Percentiles rank a stretch among this genome's conserved stretches.
phyloP scores from a whole-genome alignment of 2,113 vertebrate genomes.

The Pedionomus torquatus region DNA sequence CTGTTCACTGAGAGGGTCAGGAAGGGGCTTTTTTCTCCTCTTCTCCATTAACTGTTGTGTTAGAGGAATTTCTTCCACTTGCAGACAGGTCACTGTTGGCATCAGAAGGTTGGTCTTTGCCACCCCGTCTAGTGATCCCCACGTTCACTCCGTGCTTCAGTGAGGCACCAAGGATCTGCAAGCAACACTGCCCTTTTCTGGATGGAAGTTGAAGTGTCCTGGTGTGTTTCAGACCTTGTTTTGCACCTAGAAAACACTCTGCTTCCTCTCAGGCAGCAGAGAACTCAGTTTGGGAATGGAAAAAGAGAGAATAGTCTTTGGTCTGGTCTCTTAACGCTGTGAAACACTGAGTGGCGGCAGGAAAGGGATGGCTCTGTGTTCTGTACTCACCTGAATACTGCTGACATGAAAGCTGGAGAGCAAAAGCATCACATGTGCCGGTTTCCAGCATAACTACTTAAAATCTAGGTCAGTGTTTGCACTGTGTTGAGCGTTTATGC shows the following conservation, averaged over 20 bases:
- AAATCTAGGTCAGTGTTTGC: conserved; percentile 32
- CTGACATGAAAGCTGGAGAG: background rate
- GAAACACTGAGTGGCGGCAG: background rate
- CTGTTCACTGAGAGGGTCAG: background rate
- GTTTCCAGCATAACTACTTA: background rate
- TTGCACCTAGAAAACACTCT: background rate
- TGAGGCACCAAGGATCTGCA: background rate
- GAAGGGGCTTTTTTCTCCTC: background rate
- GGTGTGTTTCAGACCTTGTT: background rate
- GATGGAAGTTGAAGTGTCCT: background rate
- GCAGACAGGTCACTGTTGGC: background rate
- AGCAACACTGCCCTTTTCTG: background rate
- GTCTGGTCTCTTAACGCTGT: background rate
- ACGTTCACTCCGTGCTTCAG: fast-evolving
- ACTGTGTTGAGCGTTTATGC: background rate
- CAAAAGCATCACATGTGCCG: background rate
- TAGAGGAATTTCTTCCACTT: background rate
- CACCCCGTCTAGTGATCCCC: background rate
- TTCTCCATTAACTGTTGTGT: background rate
- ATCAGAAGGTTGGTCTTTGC: background rate
- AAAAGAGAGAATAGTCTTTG: too few relatives aligned
- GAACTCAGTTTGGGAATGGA: background rate
- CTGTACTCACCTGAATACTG: background rate
- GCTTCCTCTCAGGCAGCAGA: background rate
- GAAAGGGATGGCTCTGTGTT: background rate